Conservation (phyloP, 2,797 vertebrate species). For the Coluber constrictor region DNA sequence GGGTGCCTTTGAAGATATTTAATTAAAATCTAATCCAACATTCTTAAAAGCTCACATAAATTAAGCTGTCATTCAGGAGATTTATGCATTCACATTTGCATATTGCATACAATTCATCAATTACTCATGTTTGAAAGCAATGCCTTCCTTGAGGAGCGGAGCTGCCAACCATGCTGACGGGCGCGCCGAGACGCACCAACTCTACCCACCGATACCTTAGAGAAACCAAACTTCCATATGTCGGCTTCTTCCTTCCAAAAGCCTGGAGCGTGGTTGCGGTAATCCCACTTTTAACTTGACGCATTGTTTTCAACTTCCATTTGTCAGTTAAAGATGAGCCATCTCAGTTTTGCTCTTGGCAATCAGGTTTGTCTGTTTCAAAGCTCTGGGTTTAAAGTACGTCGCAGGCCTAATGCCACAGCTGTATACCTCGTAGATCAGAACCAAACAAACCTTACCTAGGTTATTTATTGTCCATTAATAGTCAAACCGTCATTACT, state of each 20-base stretch:
- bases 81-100: constrained; percentile 81
- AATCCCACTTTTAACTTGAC: constrained; percentile 2
- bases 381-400: neutral
- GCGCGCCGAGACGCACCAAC: constrained; percentile 44
- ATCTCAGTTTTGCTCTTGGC: neutral
- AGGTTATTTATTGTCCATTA: neutral
- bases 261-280: constrained; percentile 19
- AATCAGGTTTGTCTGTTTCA: neutral
- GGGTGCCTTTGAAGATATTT: constrained; percentile 82
- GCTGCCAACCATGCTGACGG: constrained; percentile 72
- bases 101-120: constrained; percentile 81
- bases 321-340: constrained; percentile 33
- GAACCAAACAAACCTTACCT: neutral
- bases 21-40: constrained; percentile 84
- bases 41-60: constrained; percentile 82
- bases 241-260: constrained; percentile 19
- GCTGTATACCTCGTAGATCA: neutral
- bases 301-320: constrained; percentile 27
- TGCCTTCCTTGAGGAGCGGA: constrained; percentile 69
- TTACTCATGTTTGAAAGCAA: constrained; percentile 83
- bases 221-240: constrained; percentile 74
- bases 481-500: neutral
- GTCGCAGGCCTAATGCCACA: too few relatives aligned
- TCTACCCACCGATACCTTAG: constrained; percentile 59
- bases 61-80: constrained; percentile 82